Percentiles rank a stretch among this genome's conserved stretches.
These are phyloP conservation scores for Xiphophorus maculatus DNA, from an alignment of 2,113 vertebrate genomes.

Conservation along the genomic window DNA sequence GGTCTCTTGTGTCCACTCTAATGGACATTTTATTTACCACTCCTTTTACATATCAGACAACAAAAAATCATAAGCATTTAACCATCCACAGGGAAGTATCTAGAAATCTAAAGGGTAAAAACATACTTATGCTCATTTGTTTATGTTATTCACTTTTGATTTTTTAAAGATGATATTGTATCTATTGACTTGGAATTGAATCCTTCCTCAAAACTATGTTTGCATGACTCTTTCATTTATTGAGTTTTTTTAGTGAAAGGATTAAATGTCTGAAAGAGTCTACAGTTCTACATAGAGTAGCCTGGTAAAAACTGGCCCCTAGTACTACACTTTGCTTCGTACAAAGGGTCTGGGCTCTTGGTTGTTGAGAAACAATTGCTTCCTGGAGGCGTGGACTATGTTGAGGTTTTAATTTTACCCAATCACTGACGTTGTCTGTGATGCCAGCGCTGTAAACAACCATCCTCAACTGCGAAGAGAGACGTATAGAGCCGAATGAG, in stretches of 20 bases:
- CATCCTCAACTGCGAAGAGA: too few relatives aligned
- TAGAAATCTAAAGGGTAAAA: conserved; percentile 52
- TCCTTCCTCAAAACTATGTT: conserved; percentile 54
- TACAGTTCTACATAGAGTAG: conserved; percentile 19
- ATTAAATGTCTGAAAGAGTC: conserved; percentile 54
- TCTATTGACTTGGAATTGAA: conserved; percentile 66
- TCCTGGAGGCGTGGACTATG: too few relatives aligned
- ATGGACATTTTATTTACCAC: conserved; percentile 56
- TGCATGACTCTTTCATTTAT: conserved; percentile 14
- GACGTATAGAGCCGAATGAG: too few relatives aligned
- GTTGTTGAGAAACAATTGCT: too few relatives aligned
- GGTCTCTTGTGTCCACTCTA: conserved; percentile 35
- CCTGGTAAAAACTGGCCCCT: too few relatives aligned
- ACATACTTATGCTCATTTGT: conserved; percentile 28
- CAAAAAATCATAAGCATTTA: conserved; percentile 58
- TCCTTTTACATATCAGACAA: conserved; percentile 61
- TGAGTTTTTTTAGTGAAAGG: conserved; percentile 34
- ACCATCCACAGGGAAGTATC: conserved; percentile 53
- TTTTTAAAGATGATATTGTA: conserved; percentile 54
- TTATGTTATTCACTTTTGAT: conserved; percentile 7
- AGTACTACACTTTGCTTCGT: too few relatives aligned
- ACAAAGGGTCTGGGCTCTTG: too few relatives aligned
- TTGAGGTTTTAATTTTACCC: too few relatives aligned
- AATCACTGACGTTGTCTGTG: too few relatives aligned
- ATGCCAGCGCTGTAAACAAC: too few relatives aligned